Conservation (phyloP, 2,113 vertebrate genomes). For the Orcinus orca region DNA sequence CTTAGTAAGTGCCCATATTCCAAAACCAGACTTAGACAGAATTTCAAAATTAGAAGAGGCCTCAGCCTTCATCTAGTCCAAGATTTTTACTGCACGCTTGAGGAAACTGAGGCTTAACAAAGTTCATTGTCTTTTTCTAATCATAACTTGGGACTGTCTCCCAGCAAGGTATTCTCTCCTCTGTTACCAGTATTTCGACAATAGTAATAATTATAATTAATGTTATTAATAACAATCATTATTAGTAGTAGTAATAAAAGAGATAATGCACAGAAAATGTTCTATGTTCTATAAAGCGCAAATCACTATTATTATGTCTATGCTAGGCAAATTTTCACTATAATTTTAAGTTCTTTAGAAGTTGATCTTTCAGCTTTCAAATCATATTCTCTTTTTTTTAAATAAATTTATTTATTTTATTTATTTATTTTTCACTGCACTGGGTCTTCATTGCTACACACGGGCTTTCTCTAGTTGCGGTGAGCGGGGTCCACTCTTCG, state of each 20-base stretch:
- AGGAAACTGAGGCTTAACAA: constrained; percentile 26
- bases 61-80: neutral
- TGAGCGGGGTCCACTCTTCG: no score
- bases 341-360: neutral
- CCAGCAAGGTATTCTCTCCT: neutral
- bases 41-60: constrained; percentile 10
- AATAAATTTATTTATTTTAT: no score
- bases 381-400: neutral
- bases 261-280: neutral
- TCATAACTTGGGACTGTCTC: neutral
- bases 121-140: neutral
- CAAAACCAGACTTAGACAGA: neutral
- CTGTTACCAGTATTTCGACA: neutral
- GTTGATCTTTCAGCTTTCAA: constrained; percentile 9
- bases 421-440: no score
- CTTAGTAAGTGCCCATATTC: neutral
- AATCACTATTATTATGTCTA: neutral
- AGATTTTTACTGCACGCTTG: neutral
- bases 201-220: neutral
- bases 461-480: no score
- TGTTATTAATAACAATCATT: neutral
- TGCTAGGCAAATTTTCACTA: neutral
- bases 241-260: neutral
- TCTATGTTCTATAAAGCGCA: neutral
- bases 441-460: no score